Evolutionary conservation across 2,797 vertebrate species (phyloP).

Genomic region (Parotocinclus haroldoi): DNA sequence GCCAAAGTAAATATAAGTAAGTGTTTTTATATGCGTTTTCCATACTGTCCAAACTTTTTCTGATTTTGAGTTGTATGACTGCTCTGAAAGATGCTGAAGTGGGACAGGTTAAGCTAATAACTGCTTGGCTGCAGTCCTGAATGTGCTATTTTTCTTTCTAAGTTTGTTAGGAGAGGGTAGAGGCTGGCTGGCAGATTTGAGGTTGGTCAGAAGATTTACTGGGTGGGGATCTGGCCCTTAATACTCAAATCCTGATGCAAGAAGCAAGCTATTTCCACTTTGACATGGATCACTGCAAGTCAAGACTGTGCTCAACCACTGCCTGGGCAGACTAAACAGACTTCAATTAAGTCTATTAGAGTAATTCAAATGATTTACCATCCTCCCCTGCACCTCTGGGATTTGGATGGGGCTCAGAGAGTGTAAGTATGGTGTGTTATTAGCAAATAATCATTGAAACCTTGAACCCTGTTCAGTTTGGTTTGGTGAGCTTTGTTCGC

Average conservation of each 20-base stretch:
- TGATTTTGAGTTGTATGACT: too few species aligned
- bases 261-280: constrained; percentile 44
- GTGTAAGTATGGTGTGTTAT: constrained; percentile 47
- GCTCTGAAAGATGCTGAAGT: too few species aligned
- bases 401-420: constrained; percentile 38
- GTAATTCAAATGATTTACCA: constrained; percentile 57
- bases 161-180: neutral
- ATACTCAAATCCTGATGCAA: constrained; percentile 40
- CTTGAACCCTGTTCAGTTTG: constrained; percentile 41
- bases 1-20: too few species aligned
- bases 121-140: constrained; percentile 36
- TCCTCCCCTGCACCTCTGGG: constrained; percentile 39
- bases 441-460: constrained; percentile 57
- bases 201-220: constrained; percentile 24
- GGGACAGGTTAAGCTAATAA: constrained; percentile 20
- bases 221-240: constrained; percentile 31
- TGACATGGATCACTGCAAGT: constrained; percentile 45
- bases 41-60: too few species aligned
- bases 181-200: constrained; percentile 13
- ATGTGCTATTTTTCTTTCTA: constrained; percentile 26
- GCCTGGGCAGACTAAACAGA: constrained; percentile 50
- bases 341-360: constrained; percentile 54
- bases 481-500: constrained; percentile 39
- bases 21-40: too few species aligned
- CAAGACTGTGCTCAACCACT: constrained; percentile 44